Conservation (phyloP, 1,140 invertebrate genomes). For the Bombus terrestris region DNA sequence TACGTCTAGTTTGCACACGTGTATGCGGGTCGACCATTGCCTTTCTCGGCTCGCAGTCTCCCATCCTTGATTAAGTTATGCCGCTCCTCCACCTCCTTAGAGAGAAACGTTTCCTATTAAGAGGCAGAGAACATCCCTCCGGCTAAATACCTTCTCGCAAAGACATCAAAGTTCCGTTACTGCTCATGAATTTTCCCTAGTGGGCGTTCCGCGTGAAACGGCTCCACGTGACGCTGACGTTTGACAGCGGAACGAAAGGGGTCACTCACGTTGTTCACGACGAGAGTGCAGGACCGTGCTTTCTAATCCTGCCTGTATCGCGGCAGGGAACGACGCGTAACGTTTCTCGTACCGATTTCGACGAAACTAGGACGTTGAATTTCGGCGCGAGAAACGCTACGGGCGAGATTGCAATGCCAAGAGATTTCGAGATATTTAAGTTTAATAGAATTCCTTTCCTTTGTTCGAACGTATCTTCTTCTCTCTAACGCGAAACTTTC, state of each 20-base stretch:
- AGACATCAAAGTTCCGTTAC: conserved; percentile 77
- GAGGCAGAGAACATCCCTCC: conserved; percentile 71
- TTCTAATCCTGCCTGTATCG: neutral
- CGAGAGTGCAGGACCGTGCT: neutral
- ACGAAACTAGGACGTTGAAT: too few species aligned
- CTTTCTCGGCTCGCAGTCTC: conserved; percentile 67
- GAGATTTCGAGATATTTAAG: neutral
- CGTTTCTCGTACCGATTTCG: too few species aligned
- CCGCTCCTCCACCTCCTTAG: conserved; percentile 64
- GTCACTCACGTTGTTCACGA: conserved; percentile 12
- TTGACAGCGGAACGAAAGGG: conserved; percentile 38
- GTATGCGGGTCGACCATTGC: conserved; percentile 58
- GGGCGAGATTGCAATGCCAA: too few species aligned
- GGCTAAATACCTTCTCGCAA: conserved; percentile 64
- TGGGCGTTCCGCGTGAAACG: conserved; percentile 62
- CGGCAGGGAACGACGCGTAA: too few species aligned
- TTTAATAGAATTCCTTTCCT: too few species aligned
- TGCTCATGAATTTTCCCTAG: conserved; percentile 65
- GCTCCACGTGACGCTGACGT: conserved; percentile 55
- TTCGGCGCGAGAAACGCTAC: neutral
- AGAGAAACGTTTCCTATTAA: conserved; percentile 79
- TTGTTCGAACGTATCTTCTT: neutral
- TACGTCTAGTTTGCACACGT: conserved; percentile 1
- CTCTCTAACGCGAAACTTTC: conserved; percentile 12
- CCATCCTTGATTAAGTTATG: conserved; percentile 79